Evolutionary conservation across 2,888 invertebrate species (phyloP).

Genomic region (Athetis lepigone): DNA sequence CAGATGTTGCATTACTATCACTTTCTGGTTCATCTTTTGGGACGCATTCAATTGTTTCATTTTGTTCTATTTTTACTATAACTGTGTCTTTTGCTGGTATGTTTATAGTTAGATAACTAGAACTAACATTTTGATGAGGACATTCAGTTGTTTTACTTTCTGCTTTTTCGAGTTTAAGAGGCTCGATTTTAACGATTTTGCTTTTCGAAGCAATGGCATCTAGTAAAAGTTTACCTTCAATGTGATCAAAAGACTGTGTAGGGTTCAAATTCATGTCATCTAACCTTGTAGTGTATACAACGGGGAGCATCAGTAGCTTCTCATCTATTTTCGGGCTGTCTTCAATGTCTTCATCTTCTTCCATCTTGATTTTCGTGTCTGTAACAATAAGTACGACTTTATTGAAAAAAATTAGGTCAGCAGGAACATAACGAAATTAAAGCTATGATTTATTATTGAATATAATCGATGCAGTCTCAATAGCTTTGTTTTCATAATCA

Average conservation of each 20-base stretch:
- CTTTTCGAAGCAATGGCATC: constrained; percentile 75
- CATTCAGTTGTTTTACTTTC: constrained; percentile 2
- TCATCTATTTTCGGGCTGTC: constrained; percentile 74
- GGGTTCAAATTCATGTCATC: constrained; percentile 78
- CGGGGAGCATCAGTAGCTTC: constrained; percentile 81
- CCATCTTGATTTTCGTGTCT: constrained; percentile 36
- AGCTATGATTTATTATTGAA: too few species aligned
- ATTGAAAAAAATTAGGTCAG: not conserved
- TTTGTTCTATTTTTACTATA: constrained; percentile 11
- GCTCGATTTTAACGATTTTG: constrained; percentile 69
- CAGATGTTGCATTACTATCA: constrained; percentile 24
- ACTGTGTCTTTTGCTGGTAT: constrained; percentile 7
- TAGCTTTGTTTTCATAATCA: too few species aligned
- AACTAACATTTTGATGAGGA: constrained; percentile 2
- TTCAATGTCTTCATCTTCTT: constrained; percentile 35
- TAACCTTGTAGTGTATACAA: constrained; percentile 79
- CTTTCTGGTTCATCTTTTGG: not conserved
- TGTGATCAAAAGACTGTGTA: constrained; percentile 58
- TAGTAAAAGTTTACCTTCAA: constrained; percentile 70
- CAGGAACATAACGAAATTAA: too few species aligned
- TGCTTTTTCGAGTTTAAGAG: too few species aligned
- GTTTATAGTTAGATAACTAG: not conserved
- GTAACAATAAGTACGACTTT: constrained; percentile 9
- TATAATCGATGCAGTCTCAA: too few species aligned
- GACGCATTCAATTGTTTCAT: constrained; percentile 6